phyloP scores from a whole-genome alignment of 2,888 invertebrate genomes.

The Pristionchus fissidentatus region DNA sequence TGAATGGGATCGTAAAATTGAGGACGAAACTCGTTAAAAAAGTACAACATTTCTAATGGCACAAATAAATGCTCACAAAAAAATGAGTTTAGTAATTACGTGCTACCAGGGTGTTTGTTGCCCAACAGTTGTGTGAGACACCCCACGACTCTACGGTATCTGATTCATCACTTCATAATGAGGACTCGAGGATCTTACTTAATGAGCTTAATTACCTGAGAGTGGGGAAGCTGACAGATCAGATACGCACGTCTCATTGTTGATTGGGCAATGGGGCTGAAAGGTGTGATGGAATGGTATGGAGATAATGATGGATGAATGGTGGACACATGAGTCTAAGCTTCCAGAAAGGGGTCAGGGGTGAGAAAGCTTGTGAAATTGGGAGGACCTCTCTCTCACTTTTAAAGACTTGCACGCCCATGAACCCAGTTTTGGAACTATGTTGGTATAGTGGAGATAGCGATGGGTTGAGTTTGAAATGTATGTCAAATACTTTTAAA shows the following conservation, averaged over 20 bases:
- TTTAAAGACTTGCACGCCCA: no score
- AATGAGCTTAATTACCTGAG: constrained; percentile 32
- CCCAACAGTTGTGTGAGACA: not conserved
- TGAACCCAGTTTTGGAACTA: no score
- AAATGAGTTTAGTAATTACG: not conserved
- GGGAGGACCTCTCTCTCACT: no score
- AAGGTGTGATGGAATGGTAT: constrained; percentile 37
- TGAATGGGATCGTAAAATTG: no score
- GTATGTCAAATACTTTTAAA: not conserved
- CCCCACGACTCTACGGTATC: no score
- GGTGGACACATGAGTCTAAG: not conserved
- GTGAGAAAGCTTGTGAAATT: not conserved
- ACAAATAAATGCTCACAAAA: not conserved
- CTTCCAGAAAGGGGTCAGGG: not conserved
- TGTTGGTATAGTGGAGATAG: not conserved
- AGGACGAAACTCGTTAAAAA: not conserved
- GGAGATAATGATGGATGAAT: no score
- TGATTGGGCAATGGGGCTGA: constrained; percentile 26
- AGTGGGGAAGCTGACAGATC: not conserved
- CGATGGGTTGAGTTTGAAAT: not conserved
- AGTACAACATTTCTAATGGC: not conserved
- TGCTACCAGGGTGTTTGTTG: no score
- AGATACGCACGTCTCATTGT: not conserved
- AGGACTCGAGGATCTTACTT: not conserved
- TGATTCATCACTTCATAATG: no score